A percentile compares a stretch with the other conserved stretches of the same genome.
Evolutionary conservation across 2,888 invertebrate genomes (phyloP).

Genomic region (Lydus trimaculatus): DNA sequence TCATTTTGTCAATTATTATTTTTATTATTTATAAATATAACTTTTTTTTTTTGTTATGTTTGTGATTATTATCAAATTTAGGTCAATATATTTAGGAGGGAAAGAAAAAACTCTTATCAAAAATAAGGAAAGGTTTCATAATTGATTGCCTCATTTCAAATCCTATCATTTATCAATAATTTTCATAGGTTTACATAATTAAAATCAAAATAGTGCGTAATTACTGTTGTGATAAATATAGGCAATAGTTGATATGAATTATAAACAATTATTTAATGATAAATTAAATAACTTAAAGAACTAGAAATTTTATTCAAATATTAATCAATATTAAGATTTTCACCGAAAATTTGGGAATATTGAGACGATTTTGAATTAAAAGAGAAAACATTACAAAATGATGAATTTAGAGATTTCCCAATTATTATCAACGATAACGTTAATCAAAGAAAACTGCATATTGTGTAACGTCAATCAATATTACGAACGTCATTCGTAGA

Average conservation of each 20-base stretch:
- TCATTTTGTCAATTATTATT: constrained; percentile 5
- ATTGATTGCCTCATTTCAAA: constrained; percentile 24
- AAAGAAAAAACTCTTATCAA: constrained; percentile 25
- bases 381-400: no score
- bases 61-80: constrained; percentile 26
- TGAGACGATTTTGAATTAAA: no score
- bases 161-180: constrained; percentile 11
- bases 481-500: no score
- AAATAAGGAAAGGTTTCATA: constrained; percentile 11
- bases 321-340: no score
- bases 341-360: no score
- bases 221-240: not conserved
- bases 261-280: not conserved
- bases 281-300: not conserved
- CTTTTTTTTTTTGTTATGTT: not conserved
- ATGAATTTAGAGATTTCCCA: no score
- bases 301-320: not conserved
- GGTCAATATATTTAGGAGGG: constrained; percentile 19
- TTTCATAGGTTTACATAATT: constrained; percentile 12
- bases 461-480: no score
- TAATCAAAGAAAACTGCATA: no score
- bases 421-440: no score
- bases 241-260: not conserved
- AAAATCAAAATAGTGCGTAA: constrained; percentile 2
- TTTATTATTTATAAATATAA: not conserved